phyloP scores from a whole-genome alignment of 2,113 vertebrate species.

The Myotis lucifugus region DNA sequence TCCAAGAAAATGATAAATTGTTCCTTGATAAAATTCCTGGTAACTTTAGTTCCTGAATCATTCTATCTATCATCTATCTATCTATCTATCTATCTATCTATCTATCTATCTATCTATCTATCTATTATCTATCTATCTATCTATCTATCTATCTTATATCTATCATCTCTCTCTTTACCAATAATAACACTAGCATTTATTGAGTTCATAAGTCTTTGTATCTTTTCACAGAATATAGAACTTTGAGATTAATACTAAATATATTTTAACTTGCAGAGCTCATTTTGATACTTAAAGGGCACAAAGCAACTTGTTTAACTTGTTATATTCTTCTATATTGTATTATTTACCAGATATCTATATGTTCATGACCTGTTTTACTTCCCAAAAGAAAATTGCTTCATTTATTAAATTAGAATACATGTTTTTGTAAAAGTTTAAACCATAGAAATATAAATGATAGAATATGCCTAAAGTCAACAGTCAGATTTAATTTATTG shows the following conservation, averaged over 20 bases:
- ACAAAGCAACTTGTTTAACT: background rate
- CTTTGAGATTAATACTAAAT: background rate
- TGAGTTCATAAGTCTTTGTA: background rate
- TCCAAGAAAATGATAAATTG: background rate
- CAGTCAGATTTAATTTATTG: background rate
- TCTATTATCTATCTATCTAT: background rate
- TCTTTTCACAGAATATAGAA: background rate
- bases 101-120: background rate
- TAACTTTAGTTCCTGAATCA: background rate
- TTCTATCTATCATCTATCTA: background rate
- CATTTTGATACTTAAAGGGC: background rate
- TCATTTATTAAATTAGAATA: background rate
- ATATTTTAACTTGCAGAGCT: background rate
- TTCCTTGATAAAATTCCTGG: background rate
- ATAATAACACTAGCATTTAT: background rate
- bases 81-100: background rate
- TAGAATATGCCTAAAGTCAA: background rate
- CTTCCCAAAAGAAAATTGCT: background rate
- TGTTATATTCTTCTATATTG: background rate
- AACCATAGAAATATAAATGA: background rate
- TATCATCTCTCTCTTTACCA: background rate
- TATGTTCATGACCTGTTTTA: background rate
- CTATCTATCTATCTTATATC: background rate
- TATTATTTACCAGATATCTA: background rate
- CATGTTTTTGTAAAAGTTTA: background rate